Percentiles rank a stretch among this genome's conserved stretches.
These are phyloP conservation scores for Antheraea yamamai DNA, from an alignment of 2,888 invertebrate genomes.

Conservation along the genomic window DNA sequence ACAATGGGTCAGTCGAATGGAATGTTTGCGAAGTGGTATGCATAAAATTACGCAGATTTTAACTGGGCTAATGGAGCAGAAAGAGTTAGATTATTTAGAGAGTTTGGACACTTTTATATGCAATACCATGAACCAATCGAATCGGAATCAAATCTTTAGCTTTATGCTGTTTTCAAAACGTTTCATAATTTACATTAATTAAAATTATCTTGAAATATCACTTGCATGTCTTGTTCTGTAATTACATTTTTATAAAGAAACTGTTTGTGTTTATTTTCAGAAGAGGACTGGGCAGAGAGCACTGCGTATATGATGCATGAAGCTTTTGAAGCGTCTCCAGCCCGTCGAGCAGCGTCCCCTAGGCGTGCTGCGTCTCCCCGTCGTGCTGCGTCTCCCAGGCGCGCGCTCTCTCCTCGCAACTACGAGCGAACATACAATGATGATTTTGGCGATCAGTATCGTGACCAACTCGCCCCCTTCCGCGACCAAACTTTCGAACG, in stretches of 20 bases:
- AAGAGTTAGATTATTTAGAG: conserved; percentile 36
- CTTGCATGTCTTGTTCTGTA: not conserved
- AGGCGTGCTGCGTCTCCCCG: conserved; percentile 49
- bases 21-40: conserved; percentile 44
- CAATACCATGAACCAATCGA: not conserved
- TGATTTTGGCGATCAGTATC: conserved; percentile 43
- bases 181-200: not conserved
- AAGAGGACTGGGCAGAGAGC: conserved; percentile 89
- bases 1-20: conserved; percentile 54
- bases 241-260: not conserved
- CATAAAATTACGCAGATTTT: conserved; percentile 48
- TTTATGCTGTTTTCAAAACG: not conserved
- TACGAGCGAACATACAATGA: conserved; percentile 52
- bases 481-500: conserved; percentile 66
- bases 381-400: conserved; percentile 45
- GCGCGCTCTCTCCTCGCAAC: conserved; percentile 54
- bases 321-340: conserved; percentile 72
- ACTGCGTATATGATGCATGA: conserved; percentile 85
- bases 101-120: conserved; percentile 38
- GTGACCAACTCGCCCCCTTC: conserved; percentile 60
- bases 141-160: not conserved
- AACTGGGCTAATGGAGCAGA: conserved; percentile 49
- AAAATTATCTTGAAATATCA: not conserved
- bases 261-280: conserved; percentile 67
- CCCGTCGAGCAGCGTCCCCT: conserved; percentile 47